These are phyloP conservation scores for Aculops lycopersici DNA, from an alignment of 1,140 invertebrate species.

Conservation along the genomic window DNA sequence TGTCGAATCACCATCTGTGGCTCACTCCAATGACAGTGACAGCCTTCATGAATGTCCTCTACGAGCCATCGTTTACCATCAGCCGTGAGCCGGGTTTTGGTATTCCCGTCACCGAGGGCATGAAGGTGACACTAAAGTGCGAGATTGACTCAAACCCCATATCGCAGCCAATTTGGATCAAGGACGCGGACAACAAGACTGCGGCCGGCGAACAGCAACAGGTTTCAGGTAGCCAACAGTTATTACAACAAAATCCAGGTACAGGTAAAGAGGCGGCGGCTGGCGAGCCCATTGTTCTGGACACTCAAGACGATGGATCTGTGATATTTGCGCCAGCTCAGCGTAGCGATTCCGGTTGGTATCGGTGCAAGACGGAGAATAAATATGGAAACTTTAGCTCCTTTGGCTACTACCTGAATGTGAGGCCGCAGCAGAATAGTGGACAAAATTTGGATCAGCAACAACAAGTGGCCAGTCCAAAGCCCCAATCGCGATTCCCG, in stretches of 20 bases:
- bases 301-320: constrained; percentile 26
- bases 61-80: constrained; percentile 58
- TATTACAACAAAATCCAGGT: constrained; percentile 1
- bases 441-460: too few relatives aligned
- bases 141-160: constrained; percentile 63
- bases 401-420: constrained; percentile 56
- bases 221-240: background rate
- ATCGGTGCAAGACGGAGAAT: constrained; percentile 49
- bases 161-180: constrained; percentile 48
- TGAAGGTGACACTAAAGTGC: constrained; percentile 48
- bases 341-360: constrained; percentile 47
- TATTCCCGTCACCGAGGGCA: constrained; percentile 43
- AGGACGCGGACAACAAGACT: constrained; percentile 15
- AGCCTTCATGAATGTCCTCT: constrained; percentile 39
- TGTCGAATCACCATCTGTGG: constrained; percentile 32
- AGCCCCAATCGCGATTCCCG: too few relatives aligned
- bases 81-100: constrained; percentile 57
- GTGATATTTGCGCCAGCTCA: constrained; percentile 43
- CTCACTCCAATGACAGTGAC: constrained; percentile 30
- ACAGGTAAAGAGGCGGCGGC: background rate
- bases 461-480: too few relatives aligned
- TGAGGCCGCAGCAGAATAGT: constrained; percentile 18
- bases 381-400: constrained; percentile 44
- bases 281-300: background rate
- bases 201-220: background rate